Percentiles rank a stretch among this genome's conserved stretches.
These are phyloP conservation scores for Damaliscus lunatus DNA, from an alignment of 2,113 vertebrate genomes.

Conservation along the genomic window DNA sequence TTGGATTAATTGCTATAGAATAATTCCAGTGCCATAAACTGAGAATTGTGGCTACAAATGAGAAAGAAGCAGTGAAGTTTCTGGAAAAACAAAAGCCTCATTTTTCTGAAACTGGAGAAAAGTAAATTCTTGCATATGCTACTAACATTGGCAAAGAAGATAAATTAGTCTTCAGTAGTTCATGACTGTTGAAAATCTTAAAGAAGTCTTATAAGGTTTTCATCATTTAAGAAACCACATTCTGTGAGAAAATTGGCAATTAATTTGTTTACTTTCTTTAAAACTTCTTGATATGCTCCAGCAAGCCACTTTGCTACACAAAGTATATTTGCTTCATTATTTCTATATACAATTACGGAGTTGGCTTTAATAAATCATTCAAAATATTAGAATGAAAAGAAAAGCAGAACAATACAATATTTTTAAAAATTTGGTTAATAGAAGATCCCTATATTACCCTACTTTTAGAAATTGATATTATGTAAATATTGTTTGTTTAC, in stretches of 20 bases:
- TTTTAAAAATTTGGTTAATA: not conserved
- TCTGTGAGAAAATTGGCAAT: slow-evolving; percentile 35
- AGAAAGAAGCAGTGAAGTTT: slow-evolving; percentile 65
- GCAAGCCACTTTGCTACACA: not conserved
- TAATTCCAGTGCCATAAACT: slow-evolving; percentile 60
- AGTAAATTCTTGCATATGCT: slow-evolving; percentile 59
- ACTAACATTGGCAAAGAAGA: slow-evolving; percentile 40
- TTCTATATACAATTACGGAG: not conserved
- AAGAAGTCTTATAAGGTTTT: not conserved
- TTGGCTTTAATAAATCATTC: not conserved
- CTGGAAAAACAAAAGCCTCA: slow-evolving; percentile 57
- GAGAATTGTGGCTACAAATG: slow-evolving; percentile 71
- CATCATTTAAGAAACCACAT: slow-evolving; percentile 8
- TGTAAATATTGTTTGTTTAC: slow-evolving; percentile 53
- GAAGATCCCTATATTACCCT: not conserved
- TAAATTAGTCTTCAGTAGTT: slow-evolving; percentile 59
- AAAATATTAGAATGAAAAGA: not conserved
- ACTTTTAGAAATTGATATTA: slow-evolving; percentile 13
- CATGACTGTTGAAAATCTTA: not conserved
- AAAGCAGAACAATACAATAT: not conserved
- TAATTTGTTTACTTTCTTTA: slow-evolving; percentile 32
- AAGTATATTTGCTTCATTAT: not conserved
- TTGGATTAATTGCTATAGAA: slow-evolving; percentile 68
- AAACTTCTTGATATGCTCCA: slow-evolving; percentile 23
- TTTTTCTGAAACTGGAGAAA: slow-evolving; percentile 68